Base-by-base conservation (phyloP, 1,140 invertebrate genomes). In the Ephestia elutella region DNA sequence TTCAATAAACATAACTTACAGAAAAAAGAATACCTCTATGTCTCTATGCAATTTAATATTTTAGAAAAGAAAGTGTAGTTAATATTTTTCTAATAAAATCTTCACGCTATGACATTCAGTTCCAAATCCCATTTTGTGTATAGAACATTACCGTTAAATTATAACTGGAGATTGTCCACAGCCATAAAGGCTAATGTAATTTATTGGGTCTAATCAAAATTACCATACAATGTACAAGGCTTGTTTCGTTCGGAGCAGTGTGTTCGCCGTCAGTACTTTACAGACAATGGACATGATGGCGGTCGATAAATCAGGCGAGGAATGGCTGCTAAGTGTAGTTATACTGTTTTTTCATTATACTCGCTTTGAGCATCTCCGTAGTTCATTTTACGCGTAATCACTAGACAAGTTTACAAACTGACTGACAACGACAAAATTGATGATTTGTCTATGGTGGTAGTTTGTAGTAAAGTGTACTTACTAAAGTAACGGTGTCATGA, bases 251-350 rank as follows among this genome's bases (percentile, higher is more conserved):
- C 61, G 53, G 61, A 62, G 61, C 60, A 60, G 57, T 51, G 50
- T 66, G 68, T 70, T 68, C 70, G 67, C 71, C 65, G 66, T 50
- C 19, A 53, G 50, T 13, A 57, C 62, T 63, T 59, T 71, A 59
- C 68, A 73, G 66, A 76, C 80, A 80, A 85, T 82, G 75, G 73
- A 77, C 59, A 54, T n/a, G 59, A 57, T 51, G 56, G 65, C 72
- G 60, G 65, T 63, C 58, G 70, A 78, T 82, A 82, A 82, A 80
- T 80, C 73, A 80, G 38, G 5, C 61, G 48, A 19, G 44, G 70
- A 78, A 83, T 80, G 69, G 70, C 59, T 61, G 60, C 64, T n/a
- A 15, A 13, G 7, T 44, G n/a, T 44, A 7, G 38, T 44, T 44
- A 44, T 44, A 44, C 13, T 44, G 38, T 15, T 44, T 44, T 44